Conservation (phyloP, 2,888 invertebrate genomes). For the Stictocephala bisonia region DNA sequence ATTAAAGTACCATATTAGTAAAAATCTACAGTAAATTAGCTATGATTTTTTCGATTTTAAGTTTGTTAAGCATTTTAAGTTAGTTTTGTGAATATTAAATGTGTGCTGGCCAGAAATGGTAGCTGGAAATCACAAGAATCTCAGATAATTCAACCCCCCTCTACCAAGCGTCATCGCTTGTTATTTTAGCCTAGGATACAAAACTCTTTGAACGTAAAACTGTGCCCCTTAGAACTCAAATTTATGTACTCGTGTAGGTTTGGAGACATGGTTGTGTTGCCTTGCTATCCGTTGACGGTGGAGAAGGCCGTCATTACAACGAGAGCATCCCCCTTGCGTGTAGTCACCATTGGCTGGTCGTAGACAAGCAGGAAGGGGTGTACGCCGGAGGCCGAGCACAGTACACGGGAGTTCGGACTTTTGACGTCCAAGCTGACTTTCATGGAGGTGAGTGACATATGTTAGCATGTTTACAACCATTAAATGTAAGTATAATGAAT, state of each 20-base stretch:
- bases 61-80: too few relatives aligned
- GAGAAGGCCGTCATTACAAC: slow-evolving; percentile 92
- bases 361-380: slow-evolving; percentile 93
- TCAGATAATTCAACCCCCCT: too few relatives aligned
- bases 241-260: slow-evolving; percentile 65
- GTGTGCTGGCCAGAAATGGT: too few relatives aligned
- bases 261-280: slow-evolving; percentile 93
- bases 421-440: slow-evolving; percentile 93
- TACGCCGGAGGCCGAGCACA: slow-evolving; percentile 96
- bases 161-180: too few relatives aligned
- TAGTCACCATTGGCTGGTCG: slow-evolving; percentile 91
- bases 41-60: too few relatives aligned
- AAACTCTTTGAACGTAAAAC: too few relatives aligned
- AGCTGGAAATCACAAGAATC: too few relatives aligned
- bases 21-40: too few relatives aligned
- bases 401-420: slow-evolving; percentile 91
- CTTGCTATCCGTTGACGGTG: slow-evolving; percentile 90
- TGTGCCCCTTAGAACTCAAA: too few relatives aligned
- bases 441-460: slow-evolving; percentile 77
- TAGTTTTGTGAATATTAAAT: too few relatives aligned
- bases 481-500: background rate
- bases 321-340: slow-evolving; percentile 85
- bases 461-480: background rate
- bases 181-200: too few relatives aligned
- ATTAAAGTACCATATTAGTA: too few relatives aligned